Evolutionary conservation across 2,888 invertebrate genomes (phyloP).

Genomic region (Urechis unicinctus): DNA sequence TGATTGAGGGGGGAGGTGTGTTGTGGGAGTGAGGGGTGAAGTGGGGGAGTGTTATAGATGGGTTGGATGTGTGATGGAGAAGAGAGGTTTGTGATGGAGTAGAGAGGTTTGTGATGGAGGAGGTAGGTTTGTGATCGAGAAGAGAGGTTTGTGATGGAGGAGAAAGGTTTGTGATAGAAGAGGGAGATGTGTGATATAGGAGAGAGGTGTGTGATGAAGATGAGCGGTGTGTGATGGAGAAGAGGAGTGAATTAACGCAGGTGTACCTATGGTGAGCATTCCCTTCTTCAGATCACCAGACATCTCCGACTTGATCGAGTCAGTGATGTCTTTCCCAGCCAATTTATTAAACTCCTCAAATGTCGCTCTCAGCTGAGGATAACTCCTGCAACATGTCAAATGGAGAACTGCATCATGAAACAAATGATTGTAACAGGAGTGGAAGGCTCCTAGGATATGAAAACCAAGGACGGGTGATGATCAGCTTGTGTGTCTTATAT

Average conservation of each 20-base stretch:
- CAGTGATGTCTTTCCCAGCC: slow-evolving; percentile 59
- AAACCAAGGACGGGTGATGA: no score
- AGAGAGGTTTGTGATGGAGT: no score
- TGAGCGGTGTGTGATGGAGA: background rate
- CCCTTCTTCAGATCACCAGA: slow-evolving; percentile 47
- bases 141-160: background rate
- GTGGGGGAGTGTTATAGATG: no score
- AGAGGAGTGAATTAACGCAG: slow-evolving; percentile 10
- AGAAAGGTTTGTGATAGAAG: background rate
- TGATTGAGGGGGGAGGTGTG: no score
- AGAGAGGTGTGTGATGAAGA: background rate
- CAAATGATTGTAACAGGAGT: no score
- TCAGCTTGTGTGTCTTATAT: no score
- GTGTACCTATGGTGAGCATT: slow-evolving; percentile 48
- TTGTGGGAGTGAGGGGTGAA: no score
- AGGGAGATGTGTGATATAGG: background rate
- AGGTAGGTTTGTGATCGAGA: no score
- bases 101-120: no score
- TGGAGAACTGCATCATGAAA: background rate
- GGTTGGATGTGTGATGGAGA: no score
- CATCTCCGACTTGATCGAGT: slow-evolving; percentile 47
- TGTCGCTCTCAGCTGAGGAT: slow-evolving; percentile 71
- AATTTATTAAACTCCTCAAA: slow-evolving; percentile 74
- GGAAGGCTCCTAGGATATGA: no score
- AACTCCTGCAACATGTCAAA: slow-evolving; percentile 28